Evolutionary conservation across 2,888 invertebrate species (phyloP).

Genomic region (Lordiphosa fenestrarum): DNA sequence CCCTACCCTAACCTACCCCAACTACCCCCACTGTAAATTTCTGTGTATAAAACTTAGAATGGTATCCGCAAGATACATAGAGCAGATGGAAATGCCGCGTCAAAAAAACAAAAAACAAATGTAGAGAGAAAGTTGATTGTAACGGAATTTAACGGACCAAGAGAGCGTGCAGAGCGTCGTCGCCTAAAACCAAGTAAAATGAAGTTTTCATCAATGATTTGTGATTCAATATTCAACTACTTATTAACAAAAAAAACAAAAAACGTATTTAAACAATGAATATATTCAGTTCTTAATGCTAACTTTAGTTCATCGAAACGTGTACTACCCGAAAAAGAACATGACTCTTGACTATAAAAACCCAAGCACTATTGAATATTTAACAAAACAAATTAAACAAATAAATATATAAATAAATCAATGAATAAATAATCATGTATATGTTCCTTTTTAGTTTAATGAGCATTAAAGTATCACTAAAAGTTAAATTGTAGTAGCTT

Average conservation of each 20-base stretch:
- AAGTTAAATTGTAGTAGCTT: conserved; percentile 61
- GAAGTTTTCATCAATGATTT: conserved; percentile 79
- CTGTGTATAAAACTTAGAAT: conserved; percentile 73
- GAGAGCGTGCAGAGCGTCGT: conserved; percentile 77
- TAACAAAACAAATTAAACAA: conserved; percentile 29
- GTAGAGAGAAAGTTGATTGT: conserved; percentile 40
- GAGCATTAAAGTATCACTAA: conserved; percentile 51
- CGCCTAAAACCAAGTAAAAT: conserved; percentile 74
- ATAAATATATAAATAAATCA: conserved; percentile 34
- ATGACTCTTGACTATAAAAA: conserved; percentile 72
- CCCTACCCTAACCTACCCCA: conserved; percentile 26
- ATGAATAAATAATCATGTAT: conserved; percentile 65
- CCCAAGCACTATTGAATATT: conserved; percentile 51
- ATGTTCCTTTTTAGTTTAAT: conserved; percentile 77
- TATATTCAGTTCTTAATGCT: conserved; percentile 60
- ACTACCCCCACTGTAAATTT: conserved; percentile 69
- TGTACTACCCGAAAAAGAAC: conserved; percentile 51
- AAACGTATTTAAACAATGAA: conserved; percentile 23
- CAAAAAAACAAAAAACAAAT: conserved; percentile 48
- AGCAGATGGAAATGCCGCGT: conserved; percentile 54
- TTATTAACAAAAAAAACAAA: conserved; percentile 42
- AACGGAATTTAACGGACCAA: conserved; percentile 77
- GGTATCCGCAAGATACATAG: conserved; percentile 49
- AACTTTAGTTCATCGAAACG: conserved; percentile 53
- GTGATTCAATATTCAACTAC: conserved; percentile 76